These are phyloP conservation scores for Oscheius sp. DNA, from an alignment of 2,888 invertebrate genomes.

Conservation along the genomic window DNA sequence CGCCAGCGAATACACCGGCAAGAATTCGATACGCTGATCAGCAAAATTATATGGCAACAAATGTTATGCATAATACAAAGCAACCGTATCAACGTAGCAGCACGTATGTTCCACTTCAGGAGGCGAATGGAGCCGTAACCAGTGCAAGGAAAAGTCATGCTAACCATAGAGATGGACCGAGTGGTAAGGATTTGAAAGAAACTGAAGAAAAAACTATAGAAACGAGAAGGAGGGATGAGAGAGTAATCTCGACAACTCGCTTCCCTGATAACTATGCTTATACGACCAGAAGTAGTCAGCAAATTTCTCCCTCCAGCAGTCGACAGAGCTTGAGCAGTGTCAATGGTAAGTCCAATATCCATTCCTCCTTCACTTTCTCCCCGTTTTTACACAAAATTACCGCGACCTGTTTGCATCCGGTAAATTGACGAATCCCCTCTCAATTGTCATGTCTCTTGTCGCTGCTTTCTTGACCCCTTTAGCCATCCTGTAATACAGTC, in stretches of 20 bases:
- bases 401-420: not conserved
- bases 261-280: not conserved
- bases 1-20: not conserved
- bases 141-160: constrained; percentile 14
- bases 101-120: constrained; percentile 12
- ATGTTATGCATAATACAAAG: not conserved
- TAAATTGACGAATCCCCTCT: not conserved
- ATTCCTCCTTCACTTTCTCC: too few species aligned
- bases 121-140: constrained; percentile 8
- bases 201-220: not conserved
- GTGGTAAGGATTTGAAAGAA: not conserved
- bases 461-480: not conserved
- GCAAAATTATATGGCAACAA: constrained; percentile 14
- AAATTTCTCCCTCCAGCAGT: constrained; percentile 21
- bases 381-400: too few species aligned
- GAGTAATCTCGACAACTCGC: constrained; percentile 2
- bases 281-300: constrained; percentile 3
- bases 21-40: not conserved
- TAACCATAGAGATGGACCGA: constrained; percentile 1
- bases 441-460: not conserved
- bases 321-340: constrained; percentile 28
- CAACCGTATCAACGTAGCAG: constrained; percentile 11
- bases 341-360: constrained; percentile 7
- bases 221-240: constrained; percentile 6
- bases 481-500: not conserved